Evolutionary conservation across 2,888 invertebrate genomes (phyloP).

Genomic region (Drosophila tripunctata): DNA sequence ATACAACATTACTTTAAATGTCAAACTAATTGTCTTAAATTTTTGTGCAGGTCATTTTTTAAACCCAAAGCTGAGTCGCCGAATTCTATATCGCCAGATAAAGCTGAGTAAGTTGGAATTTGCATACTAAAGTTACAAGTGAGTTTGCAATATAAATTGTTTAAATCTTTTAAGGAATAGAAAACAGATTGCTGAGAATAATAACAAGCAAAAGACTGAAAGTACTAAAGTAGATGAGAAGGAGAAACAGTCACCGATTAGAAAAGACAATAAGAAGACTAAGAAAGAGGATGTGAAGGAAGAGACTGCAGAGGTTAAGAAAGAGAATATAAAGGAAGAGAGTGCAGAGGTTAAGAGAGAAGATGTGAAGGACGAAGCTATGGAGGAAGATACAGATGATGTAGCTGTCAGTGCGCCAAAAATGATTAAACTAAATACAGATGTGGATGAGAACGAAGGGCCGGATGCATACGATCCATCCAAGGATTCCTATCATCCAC

Average conservation of each 20-base stretch:
- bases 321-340: conserved; percentile 1
- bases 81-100: not conserved
- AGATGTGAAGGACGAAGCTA: not conserved
- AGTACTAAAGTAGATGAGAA: not conserved
- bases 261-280: not conserved
- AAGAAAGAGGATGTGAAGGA: not conserved
- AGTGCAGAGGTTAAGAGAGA: not conserved
- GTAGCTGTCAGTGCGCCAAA: conserved; percentile 12
- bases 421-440: conserved; percentile 27
- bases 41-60: conserved; percentile 55
- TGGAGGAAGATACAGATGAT: conserved; percentile 5
- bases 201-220: not conserved
- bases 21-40: not conserved
- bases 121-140: not conserved
- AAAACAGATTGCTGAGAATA: not conserved
- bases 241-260: not conserved
- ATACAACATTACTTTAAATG: not conserved
- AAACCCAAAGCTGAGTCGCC: conserved; percentile 49
- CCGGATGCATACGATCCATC: conserved; percentile 88
- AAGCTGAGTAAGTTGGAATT: conserved; percentile 24
- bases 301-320: not conserved
- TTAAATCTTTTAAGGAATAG: not conserved
- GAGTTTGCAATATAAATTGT: not conserved
- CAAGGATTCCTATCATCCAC: conserved; percentile 91
- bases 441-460: conserved; percentile 22